Evolutionary conservation across 2,797 vertebrate species (phyloP), one percentile per base, ranked within the genome.

Genomic region (Pipistrellus pygmaeus): DNA sequence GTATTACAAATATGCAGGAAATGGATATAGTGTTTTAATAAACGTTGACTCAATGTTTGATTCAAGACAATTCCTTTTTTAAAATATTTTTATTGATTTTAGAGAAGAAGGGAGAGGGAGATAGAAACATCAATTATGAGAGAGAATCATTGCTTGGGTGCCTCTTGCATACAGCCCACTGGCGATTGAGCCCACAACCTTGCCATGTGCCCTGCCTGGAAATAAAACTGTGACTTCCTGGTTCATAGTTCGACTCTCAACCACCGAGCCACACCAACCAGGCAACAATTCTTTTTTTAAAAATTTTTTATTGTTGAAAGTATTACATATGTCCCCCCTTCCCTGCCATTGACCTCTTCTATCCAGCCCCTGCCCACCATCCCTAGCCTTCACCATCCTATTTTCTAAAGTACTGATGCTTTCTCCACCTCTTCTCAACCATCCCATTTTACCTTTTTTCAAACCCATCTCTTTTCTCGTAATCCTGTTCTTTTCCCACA

Each of bases 21-120:
- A 91, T 76, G 30, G 32, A 57, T 11, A 88, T 44, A 44, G 44
- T 62, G 62, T 72, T 88, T 89, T 72, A 95, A 72, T 62, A 86
- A 90, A 84, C 6, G 69, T 94, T 87, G 62, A 93, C 41, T 91
- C 53, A 89, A 80, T 25, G 17, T 75, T 83, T 90, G 44, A 84
- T 62, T 96, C 38, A 82, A 87, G 51, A 88, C 10, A 76, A 76
- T 88, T 84, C 11, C 71, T 76, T 4, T 38, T 57, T 25, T 4
- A 57, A 57, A 23, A 23, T 57, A 23, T 23, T 25, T 57, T 57
- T 57, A 57, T 57, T 57, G 55, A 57, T 57, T 57, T 57, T 57
- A 57, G 21, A 57, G 55, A 57, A 57, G 55, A 57, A 57, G 8
- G 21, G 21, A 57, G 21, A 57, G 55, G 44, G n/a, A 32, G 7